Evolutionary conservation across 2,797 vertebrate species (phyloP), one percentile per base, ranked within the genome.

Genomic region (Cetoscarus ocellatus): DNA sequence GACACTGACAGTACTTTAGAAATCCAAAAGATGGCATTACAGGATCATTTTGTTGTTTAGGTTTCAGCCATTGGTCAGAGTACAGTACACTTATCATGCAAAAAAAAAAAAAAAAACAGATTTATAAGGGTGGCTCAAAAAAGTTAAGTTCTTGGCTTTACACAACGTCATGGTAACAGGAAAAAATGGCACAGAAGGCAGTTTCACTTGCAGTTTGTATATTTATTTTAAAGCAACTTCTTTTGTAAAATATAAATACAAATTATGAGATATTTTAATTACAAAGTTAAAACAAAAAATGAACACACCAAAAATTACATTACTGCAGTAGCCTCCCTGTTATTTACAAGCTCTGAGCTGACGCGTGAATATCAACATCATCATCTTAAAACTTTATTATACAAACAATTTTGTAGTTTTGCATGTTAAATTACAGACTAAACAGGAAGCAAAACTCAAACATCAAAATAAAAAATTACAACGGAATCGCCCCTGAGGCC

Each of bases 161-260:
- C 52, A 4, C 6, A 18, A 42, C 72, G 77, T 18, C 63, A 76
- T 67, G 61, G 17, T 27, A 61, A n/a, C 50, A 19, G 64, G 4
- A 48, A 67, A 77, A 78, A 50, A 17, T 82, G 47, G 50, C 64
- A 1, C 63, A 19, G 15, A 44, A 49, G 5, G 34, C 49, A 2
- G 59, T 71, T 88, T 70, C 77, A 90, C 90, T 92, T 91, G 91
- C 90, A 83, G 87, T 91, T 92, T 92, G 88, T 84, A 92, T 92
- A 97, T 96, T 97, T 94, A 93, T 94, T 94, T 93, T 97, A 96
- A 97, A 96, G 96, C 96, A 97, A 96, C 88, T 93, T 94, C 90
- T 89, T 96, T 97, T 97, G 96, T 96, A 98, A 98, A 98, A 98
- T 98, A 98, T 98, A 98, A 98, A 98, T 98, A 98, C 96, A 98